Evolutionary conservation across 2,113 vertebrate genomes (phyloP).

Genomic region (Athene cunicularia): DNA sequence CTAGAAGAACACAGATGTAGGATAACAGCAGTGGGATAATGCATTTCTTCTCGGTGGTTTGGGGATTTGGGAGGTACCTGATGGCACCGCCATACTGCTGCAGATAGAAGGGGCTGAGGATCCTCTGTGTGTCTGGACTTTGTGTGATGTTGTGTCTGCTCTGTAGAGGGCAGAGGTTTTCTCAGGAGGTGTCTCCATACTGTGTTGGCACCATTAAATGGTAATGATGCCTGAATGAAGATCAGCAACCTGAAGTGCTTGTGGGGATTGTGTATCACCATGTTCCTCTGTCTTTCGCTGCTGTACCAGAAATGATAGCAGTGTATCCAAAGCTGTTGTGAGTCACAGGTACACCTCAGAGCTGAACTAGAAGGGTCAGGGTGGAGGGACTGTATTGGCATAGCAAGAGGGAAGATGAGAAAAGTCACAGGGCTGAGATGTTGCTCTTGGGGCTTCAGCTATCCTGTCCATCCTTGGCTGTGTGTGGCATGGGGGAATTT

Average conservation of each 20-base stretch:
- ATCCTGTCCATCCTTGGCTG: not conserved
- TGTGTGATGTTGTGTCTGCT: not conserved
- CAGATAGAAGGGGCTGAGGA: not conserved
- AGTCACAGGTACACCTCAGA: not conserved
- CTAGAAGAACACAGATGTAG: not conserved
- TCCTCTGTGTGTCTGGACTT: not conserved
- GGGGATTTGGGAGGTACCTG: not conserved
- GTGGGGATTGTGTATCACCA: not conserved
- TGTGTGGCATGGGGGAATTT: not conserved
- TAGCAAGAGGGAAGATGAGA: not conserved
- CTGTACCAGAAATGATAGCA: not conserved
- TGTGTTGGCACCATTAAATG: not conserved
- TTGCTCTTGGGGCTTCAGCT: not conserved
- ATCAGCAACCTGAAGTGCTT: not conserved
- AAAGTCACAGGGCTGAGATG: not conserved
- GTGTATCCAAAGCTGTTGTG: not conserved
- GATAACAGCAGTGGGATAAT: not conserved
- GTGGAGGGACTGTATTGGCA: not conserved
- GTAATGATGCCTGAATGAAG: not conserved
- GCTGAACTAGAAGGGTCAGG: not conserved
- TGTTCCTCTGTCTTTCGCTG: not conserved
- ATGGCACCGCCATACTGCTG: not conserved
- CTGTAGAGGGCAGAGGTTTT: not conserved
- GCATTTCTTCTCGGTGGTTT: not conserved
- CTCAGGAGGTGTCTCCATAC: not conserved